phyloP scores from a whole-genome alignment of 2,113 vertebrate genomes.

The Ammospiza caudacuta region DNA sequence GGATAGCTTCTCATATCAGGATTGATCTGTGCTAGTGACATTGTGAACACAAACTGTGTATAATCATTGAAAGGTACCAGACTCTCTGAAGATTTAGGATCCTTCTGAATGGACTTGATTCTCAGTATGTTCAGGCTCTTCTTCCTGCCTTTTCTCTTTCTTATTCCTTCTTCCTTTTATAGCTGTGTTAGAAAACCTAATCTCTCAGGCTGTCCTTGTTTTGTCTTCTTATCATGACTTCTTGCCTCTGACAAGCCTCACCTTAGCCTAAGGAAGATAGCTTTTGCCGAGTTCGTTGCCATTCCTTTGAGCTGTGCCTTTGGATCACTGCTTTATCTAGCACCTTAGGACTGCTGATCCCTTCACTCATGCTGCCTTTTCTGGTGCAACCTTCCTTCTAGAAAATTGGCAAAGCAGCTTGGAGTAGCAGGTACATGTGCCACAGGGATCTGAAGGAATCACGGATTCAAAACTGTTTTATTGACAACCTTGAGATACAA shows the following conservation, averaged over 20 bases:
- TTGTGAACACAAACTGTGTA: neutral
- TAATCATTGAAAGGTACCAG: neutral
- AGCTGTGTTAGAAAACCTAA: neutral
- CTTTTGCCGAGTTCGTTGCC: neutral
- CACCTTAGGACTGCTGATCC: neutral
- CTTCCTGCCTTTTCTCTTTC: neutral
- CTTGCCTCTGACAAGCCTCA: neutral
- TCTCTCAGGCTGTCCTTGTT: neutral
- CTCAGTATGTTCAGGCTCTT: too few species aligned
- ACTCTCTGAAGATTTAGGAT: neutral
- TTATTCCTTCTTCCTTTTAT: neutral
- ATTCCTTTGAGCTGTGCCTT: neutral
- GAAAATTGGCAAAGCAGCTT: neutral
- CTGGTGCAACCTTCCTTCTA: neutral
- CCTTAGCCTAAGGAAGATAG: neutral
- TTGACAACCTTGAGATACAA: neutral
- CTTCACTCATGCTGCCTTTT: neutral
- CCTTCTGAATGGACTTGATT: neutral
- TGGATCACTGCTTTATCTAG: neutral
- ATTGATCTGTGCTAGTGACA: neutral
- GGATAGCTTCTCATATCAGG: neutral
- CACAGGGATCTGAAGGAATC: neutral
- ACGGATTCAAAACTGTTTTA: neutral
- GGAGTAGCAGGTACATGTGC: neutral
- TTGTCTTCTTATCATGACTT: neutral